phyloP scores from a whole-genome alignment of 2,888 invertebrate genomes.

The Anticlea derivata region DNA sequence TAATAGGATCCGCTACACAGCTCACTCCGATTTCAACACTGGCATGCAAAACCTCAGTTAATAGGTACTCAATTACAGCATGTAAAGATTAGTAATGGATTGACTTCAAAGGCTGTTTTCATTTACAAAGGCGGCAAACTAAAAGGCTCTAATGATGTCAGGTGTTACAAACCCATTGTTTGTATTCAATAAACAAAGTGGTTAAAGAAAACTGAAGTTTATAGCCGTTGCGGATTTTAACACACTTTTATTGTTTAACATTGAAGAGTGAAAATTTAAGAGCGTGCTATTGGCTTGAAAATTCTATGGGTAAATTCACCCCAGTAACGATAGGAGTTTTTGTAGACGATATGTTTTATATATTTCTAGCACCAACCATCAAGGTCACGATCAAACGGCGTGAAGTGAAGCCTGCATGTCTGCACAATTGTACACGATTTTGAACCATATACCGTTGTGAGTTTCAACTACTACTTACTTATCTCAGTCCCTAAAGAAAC shows the following conservation, averaged over 20 bases:
- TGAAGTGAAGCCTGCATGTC: no score
- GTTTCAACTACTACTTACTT: no score
- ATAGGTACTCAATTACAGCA: slow-evolving; percentile 22
- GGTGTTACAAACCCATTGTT: slow-evolving; percentile 63
- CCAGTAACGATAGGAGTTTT: no score
- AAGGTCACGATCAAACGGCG: no score
- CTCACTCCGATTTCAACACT: background rate
- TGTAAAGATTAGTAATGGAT: slow-evolving; percentile 24
- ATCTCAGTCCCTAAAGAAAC: no score
- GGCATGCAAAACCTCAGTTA: slow-evolving; percentile 8
- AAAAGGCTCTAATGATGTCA: slow-evolving; percentile 61
- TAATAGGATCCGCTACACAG: slow-evolving; percentile 3
- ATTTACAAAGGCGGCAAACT: slow-evolving; percentile 48
- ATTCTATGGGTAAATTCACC: no score
- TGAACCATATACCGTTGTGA: no score
- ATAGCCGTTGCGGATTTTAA: slow-evolving; percentile 62
- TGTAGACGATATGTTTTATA: no score
- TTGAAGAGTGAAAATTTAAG: slow-evolving; percentile 15
- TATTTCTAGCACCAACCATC: no score
- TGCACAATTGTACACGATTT: no score
- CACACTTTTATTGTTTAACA: slow-evolving; percentile 46
- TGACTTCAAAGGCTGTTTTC: slow-evolving; percentile 23
- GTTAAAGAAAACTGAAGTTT: slow-evolving; percentile 68
- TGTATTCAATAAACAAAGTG: slow-evolving; percentile 60
- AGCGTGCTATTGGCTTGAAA: no score